Base-by-base conservation (phyloP, 2,113 vertebrate species). In the Otocyon megalotis region DNA sequence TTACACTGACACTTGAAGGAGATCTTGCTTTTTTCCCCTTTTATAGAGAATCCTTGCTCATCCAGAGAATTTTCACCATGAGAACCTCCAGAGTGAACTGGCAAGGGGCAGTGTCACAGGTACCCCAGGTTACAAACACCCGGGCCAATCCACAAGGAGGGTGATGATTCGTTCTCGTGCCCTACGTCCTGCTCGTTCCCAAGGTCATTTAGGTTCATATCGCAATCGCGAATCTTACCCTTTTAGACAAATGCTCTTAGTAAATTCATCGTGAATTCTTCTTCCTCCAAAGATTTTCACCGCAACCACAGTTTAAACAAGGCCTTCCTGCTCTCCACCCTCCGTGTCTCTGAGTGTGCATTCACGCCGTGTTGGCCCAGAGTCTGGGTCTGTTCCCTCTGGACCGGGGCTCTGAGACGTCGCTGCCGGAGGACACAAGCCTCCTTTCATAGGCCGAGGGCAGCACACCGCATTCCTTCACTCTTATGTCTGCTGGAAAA, bases 341-440 rank as follows among this genome's bases (percentile, higher is more conserved):
- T 17, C 35, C 0, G 0, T 19, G 81, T 50, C 32, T 43, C 6
- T 50, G 0, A 0, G 62, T 90, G 37, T 13, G 58, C 19, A 43
- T 87, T 92, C 58, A 50, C 63, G 96, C 88, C 13, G 35, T 0
- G 0, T 76, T 63, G 82, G 13, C 58, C 95, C n/a, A 48, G 37
- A 82, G 50, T 50, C 89, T 32, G 35, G 60, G 58, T 16, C 77
- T 8, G 32, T 14, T 74, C 71, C 90, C 67, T 72, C 95, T 98
- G 96, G 98, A 98, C 91, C n/a, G 76, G 80, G 32, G 56, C 77
- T 98, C 97, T 85, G 8, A 37, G 89, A 96, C 2, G 90, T 2
- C 67, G 84, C 28, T 4, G 3, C 90, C 79, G 56, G 53, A 84
- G 72, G 82, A 98, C 86, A 98, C 97, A 98, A 94, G 58, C 72